Conservation (phyloP, 2,888 invertebrate species). For the Embidobia sp. region DNA sequence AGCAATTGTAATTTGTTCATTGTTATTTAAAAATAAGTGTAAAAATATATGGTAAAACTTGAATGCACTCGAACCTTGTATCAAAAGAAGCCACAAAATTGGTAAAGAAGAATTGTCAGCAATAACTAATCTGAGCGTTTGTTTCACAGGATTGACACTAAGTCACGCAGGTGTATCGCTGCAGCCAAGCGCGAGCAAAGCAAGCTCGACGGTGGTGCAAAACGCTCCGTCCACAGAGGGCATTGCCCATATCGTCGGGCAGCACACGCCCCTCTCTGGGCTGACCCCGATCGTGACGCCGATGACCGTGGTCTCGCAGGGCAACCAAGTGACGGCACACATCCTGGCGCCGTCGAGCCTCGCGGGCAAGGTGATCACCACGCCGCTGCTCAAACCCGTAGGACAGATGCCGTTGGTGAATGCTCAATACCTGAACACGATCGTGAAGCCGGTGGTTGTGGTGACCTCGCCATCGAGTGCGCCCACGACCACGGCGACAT, state of each 20-base stretch:
- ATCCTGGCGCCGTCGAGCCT: slow-evolving; percentile 85
- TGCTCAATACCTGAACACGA: slow-evolving; percentile 86
- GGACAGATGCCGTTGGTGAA: slow-evolving; percentile 86
- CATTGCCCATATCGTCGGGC: slow-evolving; percentile 80
- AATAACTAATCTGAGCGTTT: neutral
- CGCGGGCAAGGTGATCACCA: slow-evolving; percentile 85
- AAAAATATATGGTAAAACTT: too few relatives aligned
- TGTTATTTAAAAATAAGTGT: too few relatives aligned
- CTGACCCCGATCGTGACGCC: slow-evolving; percentile 84
- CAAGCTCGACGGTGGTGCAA: slow-evolving; percentile 76
- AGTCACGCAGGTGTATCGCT: slow-evolving; percentile 82
- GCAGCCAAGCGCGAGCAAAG: slow-evolving; percentile 76
- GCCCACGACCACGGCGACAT: slow-evolving; percentile 74
- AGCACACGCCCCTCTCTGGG: slow-evolving; percentile 81
- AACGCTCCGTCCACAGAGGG: slow-evolving; percentile 78
- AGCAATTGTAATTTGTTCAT: too few relatives aligned
- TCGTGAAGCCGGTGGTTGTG: slow-evolving; percentile 88
- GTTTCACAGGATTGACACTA: slow-evolving; percentile 76
- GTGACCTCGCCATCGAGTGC: slow-evolving; percentile 82
- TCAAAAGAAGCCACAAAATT: slow-evolving; percentile 3
- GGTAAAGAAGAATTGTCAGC: neutral
- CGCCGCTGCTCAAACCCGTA: slow-evolving; percentile 84
- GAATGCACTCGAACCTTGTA: neutral
- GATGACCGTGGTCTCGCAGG: slow-evolving; percentile 85
- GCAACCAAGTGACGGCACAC: slow-evolving; percentile 83